A percentile compares a stretch with the other conserved stretches of the same genome.
phyloP scores from a whole-genome alignment of 1,140 invertebrate genomes.

The Orchestia grillus region DNA sequence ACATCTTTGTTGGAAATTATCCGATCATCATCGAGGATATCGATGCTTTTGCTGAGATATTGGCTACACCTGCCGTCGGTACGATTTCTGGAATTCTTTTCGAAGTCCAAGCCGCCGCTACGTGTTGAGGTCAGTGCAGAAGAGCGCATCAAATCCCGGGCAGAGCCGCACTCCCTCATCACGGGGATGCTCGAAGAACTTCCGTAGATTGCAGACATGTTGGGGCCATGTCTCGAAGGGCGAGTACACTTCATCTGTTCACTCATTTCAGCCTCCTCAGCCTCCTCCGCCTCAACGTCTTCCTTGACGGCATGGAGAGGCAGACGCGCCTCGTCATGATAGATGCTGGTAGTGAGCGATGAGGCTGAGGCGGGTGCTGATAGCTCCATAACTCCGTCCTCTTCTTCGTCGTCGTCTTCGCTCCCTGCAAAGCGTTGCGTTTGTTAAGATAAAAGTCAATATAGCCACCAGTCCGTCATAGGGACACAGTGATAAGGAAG shows the following conservation, averaged over 20 bases:
- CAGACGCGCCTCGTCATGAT: constrained; percentile 63
- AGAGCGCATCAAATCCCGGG: neutral
- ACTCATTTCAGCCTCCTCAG: constrained; percentile 61
- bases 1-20: neutral
- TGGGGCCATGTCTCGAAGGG: neutral
- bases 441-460: neutral
- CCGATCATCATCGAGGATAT: neutral
- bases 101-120: neutral
- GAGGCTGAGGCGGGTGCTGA: constrained; percentile 58
- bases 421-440: neutral
- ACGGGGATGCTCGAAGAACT: constrained; percentile 31
- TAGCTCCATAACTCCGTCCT: neutral
- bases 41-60: neutral
- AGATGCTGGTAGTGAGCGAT: constrained; percentile 51
- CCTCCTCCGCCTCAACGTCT: constrained; percentile 65
- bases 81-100: neutral
- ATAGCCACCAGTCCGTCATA: too few relatives aligned
- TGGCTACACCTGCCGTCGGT: neutral
- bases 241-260: neutral
- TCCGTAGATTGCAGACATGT: neutral
- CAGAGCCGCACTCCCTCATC: neutral
- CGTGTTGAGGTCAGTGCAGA: neutral
- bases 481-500: too few relatives aligned
- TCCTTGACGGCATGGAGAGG: constrained; percentile 66
- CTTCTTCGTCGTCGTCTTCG: constrained; percentile 15